Evolutionary conservation across 2,797 vertebrate species (phyloP), one percentile per base, ranked within the genome.

Genomic region (Epinephelus awoara): DNA sequence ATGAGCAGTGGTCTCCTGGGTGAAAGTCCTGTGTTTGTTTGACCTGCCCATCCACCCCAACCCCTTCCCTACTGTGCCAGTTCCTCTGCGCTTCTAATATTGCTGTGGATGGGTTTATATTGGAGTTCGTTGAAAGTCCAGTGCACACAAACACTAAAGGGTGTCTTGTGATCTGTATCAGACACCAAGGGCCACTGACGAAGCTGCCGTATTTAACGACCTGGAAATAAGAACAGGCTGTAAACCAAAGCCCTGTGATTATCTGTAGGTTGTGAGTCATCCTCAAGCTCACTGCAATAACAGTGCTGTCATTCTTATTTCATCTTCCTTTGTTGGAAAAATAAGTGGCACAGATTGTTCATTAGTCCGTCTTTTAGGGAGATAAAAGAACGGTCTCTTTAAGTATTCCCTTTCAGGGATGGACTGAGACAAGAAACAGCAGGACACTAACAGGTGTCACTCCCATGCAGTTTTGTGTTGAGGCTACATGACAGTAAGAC

Each of bases 391-490:
- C 21, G 18, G 50, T 19, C 34, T 67, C 44, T 15, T 64, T 44
- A 51, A 49, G 59, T 42, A 55, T 79, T 84, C 27, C 72, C 67
- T 86, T 82, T 82, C 77, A 84, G 77, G 81, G 69, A 61, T 0
- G 1, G 46, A 65, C 17, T 14, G 7, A 82, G 58, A 59, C 49
- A 70, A 67, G 52, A 70, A 79, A 67, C 50, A 72, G 14, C 21
- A 65, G 59, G 52, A 72, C 61, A 46, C 23, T 15, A 34, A 50
- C 47, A 77, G 47, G 62, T 72, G 51, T 71, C 49, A 74, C 47
- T 62, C 46, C 7, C 17, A 2, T 57, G 42, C 52, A 50, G 51
- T 67, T 34, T 29, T 56, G 38, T 71, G 23, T 67, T 54, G 59
- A 79, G 56, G 23, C 61, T 70, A 10, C 18, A 14, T 80, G 67